These are phyloP conservation scores for Craniophora ligustri DNA, from an alignment of 2,888 invertebrate genomes.

Conservation along the genomic window DNA sequence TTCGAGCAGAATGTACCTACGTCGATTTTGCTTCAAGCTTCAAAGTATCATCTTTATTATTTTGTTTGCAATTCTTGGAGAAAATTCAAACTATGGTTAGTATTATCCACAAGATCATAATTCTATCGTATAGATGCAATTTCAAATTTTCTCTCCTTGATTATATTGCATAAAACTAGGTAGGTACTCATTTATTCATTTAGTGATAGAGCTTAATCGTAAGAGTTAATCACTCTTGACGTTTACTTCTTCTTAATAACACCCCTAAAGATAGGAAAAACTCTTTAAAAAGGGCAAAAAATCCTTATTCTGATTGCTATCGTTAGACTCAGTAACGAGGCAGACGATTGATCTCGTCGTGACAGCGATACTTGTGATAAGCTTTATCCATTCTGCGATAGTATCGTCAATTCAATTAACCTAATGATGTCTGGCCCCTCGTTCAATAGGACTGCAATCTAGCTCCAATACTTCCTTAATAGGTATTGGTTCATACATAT, in stretches of 20 bases:
- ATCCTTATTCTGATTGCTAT: conserved; percentile 59
- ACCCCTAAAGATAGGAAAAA: conserved; percentile 43
- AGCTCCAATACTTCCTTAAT: conserved; percentile 58
- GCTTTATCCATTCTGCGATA: conserved; percentile 73
- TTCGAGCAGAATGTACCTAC: conserved; percentile 1
- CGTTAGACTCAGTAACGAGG: conserved; percentile 68
- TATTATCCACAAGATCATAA: too few relatives aligned
- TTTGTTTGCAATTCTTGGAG: background rate
- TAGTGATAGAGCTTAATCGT: conserved; percentile 5
- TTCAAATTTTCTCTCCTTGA: too few relatives aligned
- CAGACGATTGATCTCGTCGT: conserved; percentile 75
- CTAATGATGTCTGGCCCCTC: conserved; percentile 75
- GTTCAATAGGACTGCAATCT: conserved; percentile 56
- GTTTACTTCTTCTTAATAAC: conserved; percentile 37
- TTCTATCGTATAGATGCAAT: too few relatives aligned
- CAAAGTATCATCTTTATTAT: conserved; percentile 5
- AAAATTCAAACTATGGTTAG: background rate
- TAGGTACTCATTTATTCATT: background rate
- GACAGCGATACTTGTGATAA: conserved; percentile 78
- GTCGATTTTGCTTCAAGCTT: conserved; percentile 4
- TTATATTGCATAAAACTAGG: too few relatives aligned
- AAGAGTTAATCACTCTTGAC: conserved; percentile 1
- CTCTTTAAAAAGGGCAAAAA: conserved; percentile 38
- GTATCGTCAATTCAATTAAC: conserved; percentile 80
- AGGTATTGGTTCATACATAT: conserved; percentile 55